Conservation (phyloP, 2,888 invertebrate species). For the Leucoma salicis region DNA sequence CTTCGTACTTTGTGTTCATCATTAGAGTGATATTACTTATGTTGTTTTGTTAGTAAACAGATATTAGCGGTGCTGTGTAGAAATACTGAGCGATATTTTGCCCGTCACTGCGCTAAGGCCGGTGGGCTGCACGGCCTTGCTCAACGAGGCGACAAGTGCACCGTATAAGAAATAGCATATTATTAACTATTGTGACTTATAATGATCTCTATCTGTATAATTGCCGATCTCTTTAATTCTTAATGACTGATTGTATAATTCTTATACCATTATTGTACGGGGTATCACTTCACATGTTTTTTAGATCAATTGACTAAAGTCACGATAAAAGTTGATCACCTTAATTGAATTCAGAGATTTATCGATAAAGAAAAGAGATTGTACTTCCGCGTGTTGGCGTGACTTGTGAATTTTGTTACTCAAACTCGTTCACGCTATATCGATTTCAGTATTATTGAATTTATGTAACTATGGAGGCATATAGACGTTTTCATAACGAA, state of each 20-base stretch:
- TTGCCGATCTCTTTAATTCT: constrained; percentile 8
- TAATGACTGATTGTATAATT: constrained; percentile 14
- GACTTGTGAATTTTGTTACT: constrained; percentile 21
- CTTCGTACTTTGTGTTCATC: too few species aligned
- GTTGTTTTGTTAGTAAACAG: constrained; percentile 43
- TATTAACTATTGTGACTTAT: constrained; percentile 15
- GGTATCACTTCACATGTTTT: too few species aligned
- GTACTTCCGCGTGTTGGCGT: constrained; percentile 36
- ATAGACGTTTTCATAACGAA: background rate
- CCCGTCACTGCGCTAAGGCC: constrained; percentile 71
- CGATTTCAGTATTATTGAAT: constrained; percentile 16
- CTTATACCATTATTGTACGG: constrained; percentile 6
- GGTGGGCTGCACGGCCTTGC: constrained; percentile 59
- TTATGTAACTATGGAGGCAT: constrained; percentile 25
- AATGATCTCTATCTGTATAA: constrained; percentile 14
- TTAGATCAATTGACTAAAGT: constrained; percentile 15
- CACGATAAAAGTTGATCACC: constrained; percentile 40
- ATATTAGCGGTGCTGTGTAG: constrained; percentile 20
- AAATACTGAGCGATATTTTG: constrained; percentile 47
- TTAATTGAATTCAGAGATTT: constrained; percentile 29
- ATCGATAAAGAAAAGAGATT: constrained; percentile 34
- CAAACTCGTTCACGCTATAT: constrained; percentile 15
- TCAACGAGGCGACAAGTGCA: constrained; percentile 62
- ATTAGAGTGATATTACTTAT: background rate
- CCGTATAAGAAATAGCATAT: constrained; percentile 16